Evolutionary conservation across 92 coral and sea anemone species (phyloP).

Genomic region (Epizoanthus fatuus): DNA sequence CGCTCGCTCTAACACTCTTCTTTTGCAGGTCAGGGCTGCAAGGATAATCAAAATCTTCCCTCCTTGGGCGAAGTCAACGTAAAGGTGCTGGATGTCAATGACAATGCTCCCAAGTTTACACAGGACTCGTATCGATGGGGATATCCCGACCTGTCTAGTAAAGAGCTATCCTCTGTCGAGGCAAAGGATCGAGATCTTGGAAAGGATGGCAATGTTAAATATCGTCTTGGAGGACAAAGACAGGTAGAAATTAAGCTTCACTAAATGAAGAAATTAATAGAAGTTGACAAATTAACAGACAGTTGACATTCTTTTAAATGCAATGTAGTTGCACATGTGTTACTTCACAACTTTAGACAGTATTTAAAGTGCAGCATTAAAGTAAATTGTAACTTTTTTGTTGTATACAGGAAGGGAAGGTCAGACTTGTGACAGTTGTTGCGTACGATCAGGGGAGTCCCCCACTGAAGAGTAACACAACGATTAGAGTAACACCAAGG

Average conservation of each 20-base stretch:
- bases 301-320: too few relatives aligned
- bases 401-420: background rate
- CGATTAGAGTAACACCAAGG: slow-evolving; percentile 73
- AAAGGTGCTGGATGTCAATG: slow-evolving; percentile 82
- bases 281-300: too few relatives aligned
- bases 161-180: slow-evolving; percentile 64
- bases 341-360: background rate
- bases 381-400: background rate
- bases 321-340: background rate
- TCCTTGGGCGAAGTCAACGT: slow-evolving; percentile 86
- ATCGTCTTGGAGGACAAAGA: slow-evolving; percentile 75
- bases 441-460: slow-evolving; percentile 90
- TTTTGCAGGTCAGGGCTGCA: slow-evolving; percentile 70
- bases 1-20: background rate
- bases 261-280: too few relatives aligned
- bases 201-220: slow-evolving; percentile 83
- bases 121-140: background rate
- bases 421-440: slow-evolving; percentile 51
- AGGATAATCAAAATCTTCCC: slow-evolving; percentile 46
- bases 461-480: slow-evolving; percentile 73
- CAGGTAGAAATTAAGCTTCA: slow-evolving; percentile 64
- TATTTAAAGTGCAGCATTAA: background rate
- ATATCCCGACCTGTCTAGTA: slow-evolving; percentile 57
- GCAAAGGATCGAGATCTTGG: slow-evolving; percentile 91
- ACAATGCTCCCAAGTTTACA: slow-evolving; percentile 85